phyloP scores from a whole-genome alignment of 2,888 invertebrate genomes.

The Zootermopsis nevadensis region DNA sequence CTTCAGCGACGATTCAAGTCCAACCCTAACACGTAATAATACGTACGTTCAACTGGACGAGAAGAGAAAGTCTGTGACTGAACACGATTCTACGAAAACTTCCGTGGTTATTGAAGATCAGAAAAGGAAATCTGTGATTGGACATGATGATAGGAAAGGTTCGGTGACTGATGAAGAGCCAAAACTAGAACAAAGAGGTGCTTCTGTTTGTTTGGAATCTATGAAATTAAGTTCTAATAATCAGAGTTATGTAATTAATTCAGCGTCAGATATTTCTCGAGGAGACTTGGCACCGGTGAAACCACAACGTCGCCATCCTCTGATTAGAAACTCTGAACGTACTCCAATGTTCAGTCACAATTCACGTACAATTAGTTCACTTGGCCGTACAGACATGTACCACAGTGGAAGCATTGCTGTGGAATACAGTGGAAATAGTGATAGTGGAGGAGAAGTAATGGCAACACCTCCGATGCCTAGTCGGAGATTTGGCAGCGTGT shows the following conservation, averaged over 20 bases:
- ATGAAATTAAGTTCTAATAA: not conserved
- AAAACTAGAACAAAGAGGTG: not conserved
- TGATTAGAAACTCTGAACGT: slow-evolving; percentile 4
- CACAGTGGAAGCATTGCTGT: not conserved
- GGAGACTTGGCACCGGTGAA: not conserved
- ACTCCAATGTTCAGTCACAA: not conserved
- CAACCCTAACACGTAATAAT: not conserved
- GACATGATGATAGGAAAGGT: not conserved
- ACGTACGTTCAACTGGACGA: not conserved
- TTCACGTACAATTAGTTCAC: not conserved
- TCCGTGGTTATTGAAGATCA: not conserved
- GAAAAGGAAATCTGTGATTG: not conserved
- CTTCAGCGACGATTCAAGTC: slow-evolving; percentile 32
- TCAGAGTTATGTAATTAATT: not conserved
- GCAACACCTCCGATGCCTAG: slow-evolving; percentile 48
- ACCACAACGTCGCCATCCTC: slow-evolving; percentile 19
- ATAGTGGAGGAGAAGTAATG: slow-evolving; percentile 50
- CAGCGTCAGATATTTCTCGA: not conserved
- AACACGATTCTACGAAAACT: not conserved
- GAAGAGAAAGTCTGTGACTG: not conserved
- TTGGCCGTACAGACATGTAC: not conserved
- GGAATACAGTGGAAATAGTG: slow-evolving; percentile 50
- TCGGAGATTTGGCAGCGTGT: slow-evolving; percentile 34
- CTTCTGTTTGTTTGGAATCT: not conserved
- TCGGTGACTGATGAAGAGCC: not conserved